Conservation (phyloP, 1,140 invertebrate species). For the Drosophila leontia region DNA sequence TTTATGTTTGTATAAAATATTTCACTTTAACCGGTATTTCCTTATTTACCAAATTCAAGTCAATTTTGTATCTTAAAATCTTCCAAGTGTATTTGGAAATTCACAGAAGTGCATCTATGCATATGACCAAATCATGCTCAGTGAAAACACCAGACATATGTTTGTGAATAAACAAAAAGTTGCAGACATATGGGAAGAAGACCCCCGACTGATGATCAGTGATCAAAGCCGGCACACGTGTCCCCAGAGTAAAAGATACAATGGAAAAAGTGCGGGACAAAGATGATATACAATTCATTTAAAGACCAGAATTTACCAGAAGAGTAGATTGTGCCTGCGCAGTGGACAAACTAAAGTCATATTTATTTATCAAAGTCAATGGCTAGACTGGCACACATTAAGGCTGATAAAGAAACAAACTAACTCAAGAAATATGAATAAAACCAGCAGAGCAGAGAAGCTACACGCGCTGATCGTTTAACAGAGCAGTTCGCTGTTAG, state of each 20-base stretch:
- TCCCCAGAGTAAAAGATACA: background rate
- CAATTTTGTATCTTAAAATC: too few relatives aligned
- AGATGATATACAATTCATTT: background rate
- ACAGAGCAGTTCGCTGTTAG: slow-evolving; percentile 21
- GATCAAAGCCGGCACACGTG: slow-evolving; percentile 26
- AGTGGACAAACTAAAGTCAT: slow-evolving; percentile 28
- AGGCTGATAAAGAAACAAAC: slow-evolving; percentile 25
- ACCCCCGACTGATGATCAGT: slow-evolving; percentile 4
- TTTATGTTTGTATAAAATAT: too few relatives aligned
- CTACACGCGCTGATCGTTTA: slow-evolving; percentile 29
- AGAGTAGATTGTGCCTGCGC: slow-evolving; percentile 13
- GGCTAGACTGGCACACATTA: slow-evolving; percentile 24
- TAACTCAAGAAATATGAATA: slow-evolving; percentile 2
- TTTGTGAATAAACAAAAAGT: slow-evolving; percentile 1
- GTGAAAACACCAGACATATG: slow-evolving; percentile 8
- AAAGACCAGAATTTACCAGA: slow-evolving; percentile 7
- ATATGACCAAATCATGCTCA: slow-evolving; percentile 26
- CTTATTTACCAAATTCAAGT: too few relatives aligned
- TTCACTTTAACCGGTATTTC: too few relatives aligned
- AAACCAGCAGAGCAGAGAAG: slow-evolving; percentile 1
- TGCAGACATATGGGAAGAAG: slow-evolving; percentile 8
- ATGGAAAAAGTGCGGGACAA: background rate
- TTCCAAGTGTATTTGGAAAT: slow-evolving; percentile 3
- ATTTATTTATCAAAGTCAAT: slow-evolving; percentile 56
- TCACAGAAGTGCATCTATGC: slow-evolving; percentile 2